phyloP scores from a whole-genome alignment of 2,888 invertebrate genomes.

The Morpho achilles region DNA sequence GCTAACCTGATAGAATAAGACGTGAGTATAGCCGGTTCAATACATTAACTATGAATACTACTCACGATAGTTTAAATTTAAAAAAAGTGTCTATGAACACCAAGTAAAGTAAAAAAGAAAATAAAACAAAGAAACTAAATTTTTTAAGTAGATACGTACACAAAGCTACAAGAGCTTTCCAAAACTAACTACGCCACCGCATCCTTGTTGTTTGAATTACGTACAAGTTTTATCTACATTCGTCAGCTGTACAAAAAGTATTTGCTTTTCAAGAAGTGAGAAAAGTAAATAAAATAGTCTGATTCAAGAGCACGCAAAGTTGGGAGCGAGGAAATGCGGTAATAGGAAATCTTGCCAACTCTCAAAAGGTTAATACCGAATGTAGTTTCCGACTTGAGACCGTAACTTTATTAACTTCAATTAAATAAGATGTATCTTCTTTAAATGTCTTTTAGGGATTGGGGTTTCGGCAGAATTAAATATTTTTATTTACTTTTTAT shows the following conservation, averaged over 20 bases:
- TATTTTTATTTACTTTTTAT: no score
- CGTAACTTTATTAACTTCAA: slow-evolving; percentile 42
- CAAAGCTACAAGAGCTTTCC: neutral
- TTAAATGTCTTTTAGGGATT: neutral
- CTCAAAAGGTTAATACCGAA: slow-evolving; percentile 47
- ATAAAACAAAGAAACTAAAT: no score
- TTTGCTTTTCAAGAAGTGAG: slow-evolving; percentile 30
- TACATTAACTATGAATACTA: no score
- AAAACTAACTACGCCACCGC: slow-evolving; percentile 7
- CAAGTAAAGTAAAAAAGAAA: no score
- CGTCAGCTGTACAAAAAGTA: slow-evolving; percentile 21
- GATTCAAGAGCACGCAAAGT: slow-evolving; percentile 39
- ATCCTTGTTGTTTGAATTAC: slow-evolving; percentile 11
- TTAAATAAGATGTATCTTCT: slow-evolving; percentile 29
- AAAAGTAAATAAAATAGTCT: slow-evolving; percentile 45
- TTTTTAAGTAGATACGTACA: neutral
- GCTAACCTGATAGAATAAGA: no score
- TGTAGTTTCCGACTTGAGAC: slow-evolving; percentile 41
- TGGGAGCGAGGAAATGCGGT: slow-evolving; percentile 35
- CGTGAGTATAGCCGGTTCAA: no score
- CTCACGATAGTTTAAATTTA: no score
- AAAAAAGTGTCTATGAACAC: no score
- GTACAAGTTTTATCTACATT: slow-evolving; percentile 23
- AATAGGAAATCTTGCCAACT: slow-evolving; percentile 52
- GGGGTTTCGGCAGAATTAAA: neutral